These are phyloP conservation scores for Corvus moneduloides DNA, from an alignment of 2,113 vertebrate species.

Conservation along the genomic window DNA sequence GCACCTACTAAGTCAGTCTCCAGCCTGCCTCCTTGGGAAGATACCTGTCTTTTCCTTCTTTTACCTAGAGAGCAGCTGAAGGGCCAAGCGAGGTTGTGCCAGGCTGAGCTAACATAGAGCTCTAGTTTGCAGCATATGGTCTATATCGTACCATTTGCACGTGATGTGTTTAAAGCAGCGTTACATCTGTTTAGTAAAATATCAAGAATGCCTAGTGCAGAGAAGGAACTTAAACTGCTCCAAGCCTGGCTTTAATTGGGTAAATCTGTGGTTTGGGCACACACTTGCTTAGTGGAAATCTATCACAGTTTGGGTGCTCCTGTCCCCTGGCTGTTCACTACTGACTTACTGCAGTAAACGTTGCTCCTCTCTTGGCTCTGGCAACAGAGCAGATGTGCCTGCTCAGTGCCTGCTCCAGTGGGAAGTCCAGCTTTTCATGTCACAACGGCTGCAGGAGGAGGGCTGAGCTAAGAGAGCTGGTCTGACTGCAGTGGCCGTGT, in stretches of 20 bases:
- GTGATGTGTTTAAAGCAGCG: background rate
- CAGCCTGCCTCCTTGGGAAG: background rate
- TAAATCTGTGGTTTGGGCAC: background rate
- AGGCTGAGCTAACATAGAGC: background rate
- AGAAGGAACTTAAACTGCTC: background rate
- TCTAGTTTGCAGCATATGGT: background rate
- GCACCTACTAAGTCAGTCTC: background rate
- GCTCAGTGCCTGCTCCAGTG: background rate
- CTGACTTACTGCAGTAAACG: background rate
- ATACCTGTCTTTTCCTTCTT: background rate
- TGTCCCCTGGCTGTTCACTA: background rate
- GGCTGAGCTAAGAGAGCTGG: background rate
- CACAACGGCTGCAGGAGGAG: background rate
- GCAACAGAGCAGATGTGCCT: background rate
- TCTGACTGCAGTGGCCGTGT: accelerated
- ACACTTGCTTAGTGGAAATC: background rate
- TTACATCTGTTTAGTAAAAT: background rate
- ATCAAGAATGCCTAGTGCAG: background rate
- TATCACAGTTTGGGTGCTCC: accelerated
- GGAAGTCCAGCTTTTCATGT: background rate
- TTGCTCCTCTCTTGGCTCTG: background rate
- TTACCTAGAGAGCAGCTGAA: background rate
- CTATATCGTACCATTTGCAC: background rate
- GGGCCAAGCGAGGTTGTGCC: accelerated
- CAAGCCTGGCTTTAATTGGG: background rate